These are phyloP conservation scores for Sepioteuthis lessoniana DNA, from an alignment of 2,888 invertebrate genomes.

Conservation along the genomic window DNA sequence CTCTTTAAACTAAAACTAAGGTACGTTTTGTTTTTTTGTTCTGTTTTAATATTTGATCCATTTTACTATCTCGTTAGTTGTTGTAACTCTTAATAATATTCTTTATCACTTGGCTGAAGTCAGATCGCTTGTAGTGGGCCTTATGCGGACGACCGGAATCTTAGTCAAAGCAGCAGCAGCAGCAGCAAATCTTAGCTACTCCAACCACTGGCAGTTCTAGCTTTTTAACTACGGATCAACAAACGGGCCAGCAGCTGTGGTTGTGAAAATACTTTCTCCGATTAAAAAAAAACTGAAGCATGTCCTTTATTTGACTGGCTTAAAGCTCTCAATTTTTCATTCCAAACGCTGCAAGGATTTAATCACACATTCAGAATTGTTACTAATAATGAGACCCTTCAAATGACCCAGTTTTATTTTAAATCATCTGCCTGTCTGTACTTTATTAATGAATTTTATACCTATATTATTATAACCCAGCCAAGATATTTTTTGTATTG, in stretches of 20 bases:
- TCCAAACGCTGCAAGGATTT: not conserved
- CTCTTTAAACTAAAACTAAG: too few species aligned
- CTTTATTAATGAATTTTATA: not conserved
- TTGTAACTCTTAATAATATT: too few species aligned
- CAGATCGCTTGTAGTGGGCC: not conserved
- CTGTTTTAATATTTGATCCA: too few species aligned
- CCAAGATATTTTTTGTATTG: not conserved
- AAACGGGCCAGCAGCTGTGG: constrained; percentile 6
- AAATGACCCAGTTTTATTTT: not conserved
- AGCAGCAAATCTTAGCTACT: not conserved
- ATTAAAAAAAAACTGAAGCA: not conserved
- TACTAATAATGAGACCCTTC: not conserved
- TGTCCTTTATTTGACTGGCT: not conserved
- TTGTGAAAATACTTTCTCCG: not conserved
- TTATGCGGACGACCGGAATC: constrained; percentile 14
- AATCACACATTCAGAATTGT: not conserved
- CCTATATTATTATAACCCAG: not conserved
- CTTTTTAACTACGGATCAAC: constrained; percentile 33
- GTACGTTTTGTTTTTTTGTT: too few species aligned
- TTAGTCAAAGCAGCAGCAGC: constrained; percentile 33
- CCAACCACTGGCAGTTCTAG: not conserved
- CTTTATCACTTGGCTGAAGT: not conserved
- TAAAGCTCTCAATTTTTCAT: not conserved
- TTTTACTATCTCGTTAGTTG: too few species aligned
- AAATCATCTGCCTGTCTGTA: not conserved